phyloP scores from a whole-genome alignment of 1,140 invertebrate species.

The Drosophila subpulchrella region DNA sequence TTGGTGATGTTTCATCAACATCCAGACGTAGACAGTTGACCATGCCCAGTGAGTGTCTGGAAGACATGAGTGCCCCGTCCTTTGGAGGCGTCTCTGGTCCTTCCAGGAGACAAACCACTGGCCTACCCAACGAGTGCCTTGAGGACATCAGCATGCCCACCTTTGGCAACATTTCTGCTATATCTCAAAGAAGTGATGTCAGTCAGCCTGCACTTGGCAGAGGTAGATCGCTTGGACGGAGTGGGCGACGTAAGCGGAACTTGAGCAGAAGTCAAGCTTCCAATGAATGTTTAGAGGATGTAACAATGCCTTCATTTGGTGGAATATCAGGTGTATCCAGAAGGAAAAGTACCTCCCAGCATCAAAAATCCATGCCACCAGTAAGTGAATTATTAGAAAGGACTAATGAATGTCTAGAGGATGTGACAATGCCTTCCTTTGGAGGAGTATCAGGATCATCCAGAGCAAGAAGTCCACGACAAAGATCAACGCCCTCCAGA shows the following conservation, averaged over 20 bases:
- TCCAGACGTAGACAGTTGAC: not conserved
- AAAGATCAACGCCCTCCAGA: conserved; percentile 2
- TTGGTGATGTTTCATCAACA: not conserved
- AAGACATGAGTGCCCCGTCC: not conserved
- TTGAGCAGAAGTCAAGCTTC: not conserved
- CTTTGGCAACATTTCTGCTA: not conserved
- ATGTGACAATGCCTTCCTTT: conserved; percentile 3
- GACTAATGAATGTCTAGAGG: not conserved
- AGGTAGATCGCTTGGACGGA: not conserved
- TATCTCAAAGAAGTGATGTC: not conserved
- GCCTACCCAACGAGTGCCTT: conserved; percentile 6
- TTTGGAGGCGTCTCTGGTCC: not conserved
- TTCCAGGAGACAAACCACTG: not conserved
- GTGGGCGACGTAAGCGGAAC: not conserved
- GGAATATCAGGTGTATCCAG: not conserved
- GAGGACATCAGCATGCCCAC: conserved; percentile 26
- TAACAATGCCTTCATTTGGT: conserved; percentile 9
- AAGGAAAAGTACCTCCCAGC: not conserved
- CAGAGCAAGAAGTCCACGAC: not conserved
- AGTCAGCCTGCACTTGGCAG: not conserved
- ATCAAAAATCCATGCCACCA: not conserved
- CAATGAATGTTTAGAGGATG: conserved; percentile 13
- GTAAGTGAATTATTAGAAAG: not conserved
- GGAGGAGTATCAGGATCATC: not conserved
- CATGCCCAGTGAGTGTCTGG: conserved; percentile 17